phyloP scores from a whole-genome alignment of 2,113 vertebrate genomes.

The Electrona antarctica region DNA sequence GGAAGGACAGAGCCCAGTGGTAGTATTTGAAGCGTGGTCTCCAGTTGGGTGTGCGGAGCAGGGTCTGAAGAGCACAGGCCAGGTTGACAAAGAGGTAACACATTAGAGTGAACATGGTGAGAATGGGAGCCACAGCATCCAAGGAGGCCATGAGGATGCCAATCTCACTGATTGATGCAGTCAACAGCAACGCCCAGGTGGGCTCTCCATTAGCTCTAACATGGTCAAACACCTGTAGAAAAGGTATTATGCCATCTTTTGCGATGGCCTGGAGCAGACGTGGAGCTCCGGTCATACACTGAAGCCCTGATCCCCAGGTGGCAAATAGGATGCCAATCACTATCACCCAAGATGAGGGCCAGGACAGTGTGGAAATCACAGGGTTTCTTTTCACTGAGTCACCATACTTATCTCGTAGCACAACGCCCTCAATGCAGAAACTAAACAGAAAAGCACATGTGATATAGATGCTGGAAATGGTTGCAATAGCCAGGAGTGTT shows the following conservation, averaged over 20 bases:
- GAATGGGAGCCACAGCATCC: slow-evolving; percentile 94
- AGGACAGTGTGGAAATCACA: slow-evolving; percentile 92
- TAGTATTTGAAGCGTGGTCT: slow-evolving; percentile 69
- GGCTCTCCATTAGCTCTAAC: slow-evolving; percentile 96
- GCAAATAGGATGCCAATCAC: slow-evolving; percentile 98
- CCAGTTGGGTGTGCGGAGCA: slow-evolving; percentile 94
- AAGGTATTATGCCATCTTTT: slow-evolving; percentile 92
- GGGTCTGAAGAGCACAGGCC: slow-evolving; percentile 94
- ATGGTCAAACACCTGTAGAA: slow-evolving; percentile 92
- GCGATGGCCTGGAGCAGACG: slow-evolving; percentile 95
- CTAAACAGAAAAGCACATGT: slow-evolving; percentile 91
- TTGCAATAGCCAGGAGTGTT: slow-evolving; percentile 93
- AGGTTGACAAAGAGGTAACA: slow-evolving; percentile 97
- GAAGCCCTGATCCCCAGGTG: slow-evolving; percentile 93
- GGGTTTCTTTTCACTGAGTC: slow-evolving; percentile 93
- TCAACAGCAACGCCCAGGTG: slow-evolving; percentile 94
- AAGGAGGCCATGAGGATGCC: slow-evolving; percentile 96
- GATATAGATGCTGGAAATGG: slow-evolving; percentile 92
- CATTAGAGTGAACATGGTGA: slow-evolving; percentile 99
- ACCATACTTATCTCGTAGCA: slow-evolving; percentile 96
- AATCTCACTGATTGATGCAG: slow-evolving; percentile 90
- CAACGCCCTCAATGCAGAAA: slow-evolving; percentile 93
- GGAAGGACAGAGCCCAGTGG: slow-evolving; percentile 88
- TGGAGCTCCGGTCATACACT: slow-evolving; percentile 94
- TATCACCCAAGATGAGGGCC: slow-evolving; percentile 98